Base-by-base conservation (phyloP, 2,888 invertebrate species). In the Caenorhabditis sinica region DNA sequence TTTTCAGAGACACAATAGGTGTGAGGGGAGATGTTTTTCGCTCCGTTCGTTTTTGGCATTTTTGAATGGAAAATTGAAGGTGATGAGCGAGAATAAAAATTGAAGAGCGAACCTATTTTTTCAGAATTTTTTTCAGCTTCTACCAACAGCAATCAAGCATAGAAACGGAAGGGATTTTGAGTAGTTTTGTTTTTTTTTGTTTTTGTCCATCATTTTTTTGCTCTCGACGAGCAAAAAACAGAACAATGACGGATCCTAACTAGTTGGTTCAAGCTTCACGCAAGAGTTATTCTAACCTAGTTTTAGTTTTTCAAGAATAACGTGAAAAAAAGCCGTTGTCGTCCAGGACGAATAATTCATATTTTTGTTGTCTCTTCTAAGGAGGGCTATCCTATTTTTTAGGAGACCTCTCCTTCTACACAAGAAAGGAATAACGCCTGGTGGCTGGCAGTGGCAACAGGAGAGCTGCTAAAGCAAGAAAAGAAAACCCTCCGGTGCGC, bases 311-410 rank as follows among this genome's bases (percentile, higher is more conserved):
- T 56, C 45, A 30, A 45, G 45, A 79, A 25, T 51, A 51, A n/a
- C 43, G 5, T n/a, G 20, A 69, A 53, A 60, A 72, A 69, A 20
- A 51, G 69, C 56, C 56, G 36, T 45, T 45, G 75, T 43, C 25
- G 56, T 56, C 23, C n/a, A 11, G 69, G 23, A 61, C 25, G 69
- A 77, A 77, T 77, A 43, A 71, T 77, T 77, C 63, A 77, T 77
- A 63, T 33, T 69, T 77, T 69, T 60, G 72, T 72, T 58, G 60
- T 72, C 66, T 75, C 20, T 30, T 75, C 66, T 40, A 58, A 25
- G 25, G n/a, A 13, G 40, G 13, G 6, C 53, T 51, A 56, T 68
- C 56, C 40, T 69, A 40, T 69, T 69, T 69, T 56, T 45, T 5
- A 25, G 43, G 53, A 30, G 30, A 56, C 23, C 13, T 28, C 66